These are phyloP conservation scores for Drosophila nigromelanica DNA, from an alignment of 1,140 invertebrate species.

Conservation along the genomic window DNA sequence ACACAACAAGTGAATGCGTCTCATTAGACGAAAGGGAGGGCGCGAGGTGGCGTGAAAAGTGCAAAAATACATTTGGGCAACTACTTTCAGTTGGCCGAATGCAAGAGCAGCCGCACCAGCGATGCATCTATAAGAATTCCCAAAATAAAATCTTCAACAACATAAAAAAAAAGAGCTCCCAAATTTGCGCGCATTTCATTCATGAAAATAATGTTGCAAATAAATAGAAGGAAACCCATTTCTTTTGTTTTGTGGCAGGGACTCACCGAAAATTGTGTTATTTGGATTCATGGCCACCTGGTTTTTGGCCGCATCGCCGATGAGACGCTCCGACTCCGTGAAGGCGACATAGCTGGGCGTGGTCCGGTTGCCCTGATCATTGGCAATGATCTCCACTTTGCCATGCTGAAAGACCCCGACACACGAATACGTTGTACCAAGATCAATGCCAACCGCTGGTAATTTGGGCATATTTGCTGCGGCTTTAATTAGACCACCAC, in stretches of 20 bases:
- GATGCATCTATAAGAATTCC: slow-evolving; percentile 23
- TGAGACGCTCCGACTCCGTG: slow-evolving; percentile 97
- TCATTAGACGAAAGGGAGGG: slow-evolving; percentile 40
- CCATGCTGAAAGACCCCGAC: slow-evolving; percentile 94
- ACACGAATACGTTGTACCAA: slow-evolving; percentile 92
- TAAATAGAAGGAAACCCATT: background rate
- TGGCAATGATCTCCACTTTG: slow-evolving; percentile 96
- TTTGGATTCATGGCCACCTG: slow-evolving; percentile 84
- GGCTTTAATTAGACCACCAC: slow-evolving; percentile 71
- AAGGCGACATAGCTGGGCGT: slow-evolving; percentile 99
- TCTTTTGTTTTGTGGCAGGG: background rate
- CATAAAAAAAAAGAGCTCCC: slow-evolving; percentile 44
- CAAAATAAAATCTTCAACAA: slow-evolving; percentile 44
- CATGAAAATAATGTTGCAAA: slow-evolving; percentile 49
- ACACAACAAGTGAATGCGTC: slow-evolving; percentile 64
- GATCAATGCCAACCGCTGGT: slow-evolving; percentile 91
- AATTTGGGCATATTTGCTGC: slow-evolving; percentile 76
- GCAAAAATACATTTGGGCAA: slow-evolving; percentile 41
- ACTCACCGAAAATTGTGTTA: slow-evolving; percentile 83
- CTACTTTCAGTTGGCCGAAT: slow-evolving; percentile 33
- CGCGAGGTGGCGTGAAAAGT: background rate
- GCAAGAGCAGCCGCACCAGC: slow-evolving; percentile 15
- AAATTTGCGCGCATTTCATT: slow-evolving; percentile 50
- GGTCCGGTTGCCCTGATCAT: slow-evolving; percentile 97
- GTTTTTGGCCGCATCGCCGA: slow-evolving; percentile 96